phyloP scores from a whole-genome alignment of 2,797 vertebrate genomes.

The Scarus forsteni region DNA sequence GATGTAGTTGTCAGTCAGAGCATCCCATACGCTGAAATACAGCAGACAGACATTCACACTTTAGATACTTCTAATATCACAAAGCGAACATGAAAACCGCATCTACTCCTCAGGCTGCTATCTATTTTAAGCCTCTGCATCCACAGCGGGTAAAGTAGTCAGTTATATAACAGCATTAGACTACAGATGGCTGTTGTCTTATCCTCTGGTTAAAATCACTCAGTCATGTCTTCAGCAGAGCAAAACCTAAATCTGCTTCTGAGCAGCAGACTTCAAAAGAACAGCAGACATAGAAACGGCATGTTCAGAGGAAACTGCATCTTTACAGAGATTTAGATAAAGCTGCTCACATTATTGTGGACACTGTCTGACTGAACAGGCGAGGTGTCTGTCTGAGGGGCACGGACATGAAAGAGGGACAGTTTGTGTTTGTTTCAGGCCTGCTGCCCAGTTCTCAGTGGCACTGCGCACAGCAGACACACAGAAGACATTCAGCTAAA shows the following conservation, averaged over 20 bases:
- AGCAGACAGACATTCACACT: constrained; percentile 16
- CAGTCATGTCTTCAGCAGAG: constrained; percentile 22
- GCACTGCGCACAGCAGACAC: constrained; percentile 71
- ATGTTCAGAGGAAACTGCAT: constrained; percentile 50
- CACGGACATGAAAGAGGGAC: constrained; percentile 51
- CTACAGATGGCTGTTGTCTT: constrained; percentile 21
- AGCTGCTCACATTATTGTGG: constrained; percentile 73
- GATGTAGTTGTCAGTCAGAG: constrained; percentile 94
- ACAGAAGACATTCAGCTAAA: constrained; percentile 76
- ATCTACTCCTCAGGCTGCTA: background rate
- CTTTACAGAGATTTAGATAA: constrained; percentile 56
- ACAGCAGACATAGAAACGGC: constrained; percentile 42
- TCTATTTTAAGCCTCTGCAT: constrained; percentile 26
- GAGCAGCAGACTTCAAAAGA: constrained; percentile 39
- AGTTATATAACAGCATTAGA: constrained; percentile 45
- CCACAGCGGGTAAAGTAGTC: constrained; percentile 12
- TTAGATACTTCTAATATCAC: background rate
- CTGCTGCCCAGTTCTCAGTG: constrained; percentile 62
- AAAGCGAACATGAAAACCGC: background rate
- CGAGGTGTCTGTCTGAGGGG: constrained; percentile 41
- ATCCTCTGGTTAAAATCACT: constrained; percentile 27
- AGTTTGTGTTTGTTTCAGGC: constrained; percentile 46
- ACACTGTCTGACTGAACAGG: constrained; percentile 27
- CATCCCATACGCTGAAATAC: constrained; percentile 92
- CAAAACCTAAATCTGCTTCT: constrained; percentile 7